These are phyloP conservation scores for Coendou prehensilis DNA, from an alignment of 2,797 vertebrate species.

Conservation along the genomic window DNA sequence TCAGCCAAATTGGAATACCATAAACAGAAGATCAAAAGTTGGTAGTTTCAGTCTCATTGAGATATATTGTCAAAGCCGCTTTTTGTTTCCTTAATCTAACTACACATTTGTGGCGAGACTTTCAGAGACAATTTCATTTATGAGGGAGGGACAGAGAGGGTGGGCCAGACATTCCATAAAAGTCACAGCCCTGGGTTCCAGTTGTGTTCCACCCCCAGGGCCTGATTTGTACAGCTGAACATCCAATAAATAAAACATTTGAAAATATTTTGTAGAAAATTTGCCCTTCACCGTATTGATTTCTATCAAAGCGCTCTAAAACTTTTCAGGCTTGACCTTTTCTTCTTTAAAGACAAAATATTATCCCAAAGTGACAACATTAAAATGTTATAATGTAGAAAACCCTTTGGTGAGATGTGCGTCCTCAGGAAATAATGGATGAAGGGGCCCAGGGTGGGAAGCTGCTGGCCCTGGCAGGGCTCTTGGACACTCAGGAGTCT, in stretches of 20 bases:
- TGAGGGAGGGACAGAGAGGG: rapidly evolving
- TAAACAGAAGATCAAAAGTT: neutral
- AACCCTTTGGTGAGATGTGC: neutral
- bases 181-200: neutral
- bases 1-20: neutral
- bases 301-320: constrained; percentile 86
- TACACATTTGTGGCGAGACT: neutral
- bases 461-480: neutral
- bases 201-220: constrained; percentile 69
- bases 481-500: rapidly evolving
- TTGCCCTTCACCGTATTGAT: constrained; percentile 87
- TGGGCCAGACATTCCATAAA: neutral
- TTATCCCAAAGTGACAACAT: constrained; percentile 80
- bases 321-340: constrained; percentile 87
- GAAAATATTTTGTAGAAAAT: constrained; percentile 82
- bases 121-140: neutral
- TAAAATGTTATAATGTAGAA: constrained; percentile 63
- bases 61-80: too few species aligned
- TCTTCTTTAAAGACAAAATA: constrained; percentile 84
- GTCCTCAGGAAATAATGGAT: constrained; percentile 66
- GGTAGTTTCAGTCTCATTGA: neutral
- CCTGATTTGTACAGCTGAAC: constrained; percentile 84
- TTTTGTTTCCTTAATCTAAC: neutral
- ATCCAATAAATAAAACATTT: constrained; percentile 84
- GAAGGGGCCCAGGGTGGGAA: neutral